Percentiles rank a stretch among this genome's conserved stretches.
phyloP scores from a whole-genome alignment of 2,797 vertebrate species.

The Propithecus perrieri region DNA sequence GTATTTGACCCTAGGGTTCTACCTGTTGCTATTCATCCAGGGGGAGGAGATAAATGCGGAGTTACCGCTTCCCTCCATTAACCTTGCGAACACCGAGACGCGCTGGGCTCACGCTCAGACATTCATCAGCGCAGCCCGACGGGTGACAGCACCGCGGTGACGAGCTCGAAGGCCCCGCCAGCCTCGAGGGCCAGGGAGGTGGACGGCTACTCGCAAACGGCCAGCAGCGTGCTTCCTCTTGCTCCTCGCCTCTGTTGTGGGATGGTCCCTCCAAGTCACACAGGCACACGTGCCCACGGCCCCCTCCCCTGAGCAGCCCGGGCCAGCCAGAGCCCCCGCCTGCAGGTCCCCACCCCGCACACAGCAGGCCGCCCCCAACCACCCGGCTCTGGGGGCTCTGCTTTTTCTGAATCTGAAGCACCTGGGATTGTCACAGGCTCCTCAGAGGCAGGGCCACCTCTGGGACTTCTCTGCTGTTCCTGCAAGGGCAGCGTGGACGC shows the following conservation, averaged over 20 bases:
- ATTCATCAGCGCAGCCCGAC: fast-evolving
- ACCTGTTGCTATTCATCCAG: too few relatives aligned
- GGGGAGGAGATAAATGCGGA: background rate
- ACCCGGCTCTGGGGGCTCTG: background rate
- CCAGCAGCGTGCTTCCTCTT: fast-evolving
- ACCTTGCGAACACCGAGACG: fast-evolving
- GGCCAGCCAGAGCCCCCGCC: too few relatives aligned
- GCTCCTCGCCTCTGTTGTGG: background rate
- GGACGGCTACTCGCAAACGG: fast-evolving
- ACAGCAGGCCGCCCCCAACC: fast-evolving
- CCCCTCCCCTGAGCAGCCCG: too few relatives aligned
- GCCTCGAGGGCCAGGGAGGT: background rate
- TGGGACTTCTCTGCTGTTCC: background rate
- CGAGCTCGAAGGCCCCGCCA: fast-evolving
- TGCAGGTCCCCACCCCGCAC: fast-evolving
- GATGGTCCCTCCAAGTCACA: background rate
- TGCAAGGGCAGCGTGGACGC: fast-evolving
- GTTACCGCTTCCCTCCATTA: background rate
- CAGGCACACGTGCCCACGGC: too few relatives aligned
- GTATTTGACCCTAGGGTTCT: fast-evolving
- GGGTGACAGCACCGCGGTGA: fast-evolving
- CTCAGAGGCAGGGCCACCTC: background rate
- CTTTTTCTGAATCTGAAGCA: background rate
- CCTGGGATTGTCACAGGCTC: background rate
- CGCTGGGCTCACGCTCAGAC: background rate